Base-by-base conservation (phyloP, 1,140 invertebrate species). In the Hirudo medicinalis region DNA sequence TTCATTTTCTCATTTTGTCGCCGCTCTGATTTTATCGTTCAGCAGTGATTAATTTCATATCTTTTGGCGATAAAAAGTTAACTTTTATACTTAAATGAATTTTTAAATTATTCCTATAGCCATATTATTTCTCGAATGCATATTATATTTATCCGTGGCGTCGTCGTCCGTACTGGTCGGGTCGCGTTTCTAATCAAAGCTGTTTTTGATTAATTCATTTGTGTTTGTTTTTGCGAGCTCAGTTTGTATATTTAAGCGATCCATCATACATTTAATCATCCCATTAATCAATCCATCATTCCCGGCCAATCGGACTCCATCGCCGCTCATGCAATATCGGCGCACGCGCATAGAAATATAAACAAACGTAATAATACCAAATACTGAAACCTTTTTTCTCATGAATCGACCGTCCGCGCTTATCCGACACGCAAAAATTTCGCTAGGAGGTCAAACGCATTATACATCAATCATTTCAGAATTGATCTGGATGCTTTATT, bases 261-360 rank as follows among this genome's bases (percentile, higher is more conserved):
- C 57, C 22, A 63, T 63, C 57, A 63, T 63, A 22, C 57, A 63
- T 63, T 63, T 63, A 63, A 63, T 63, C 57, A 63, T 63, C 57
- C 57, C 57, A 63, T 63, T 63, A 63, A 63, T 63, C 57, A 63
- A 63, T 63, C 57, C 57, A 63, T 63, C 57, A 63, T 63, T 63
- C 57, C 57, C 29, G 22, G 57, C 57, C 57, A 63, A 63, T 63
- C 22, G 29, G 29, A 63, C 57, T 63, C 29, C 43, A 49, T 49
- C 43, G 43, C 43, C 43, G 43, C 43, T 49, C 43, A 49, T 49
- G 43, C 43, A 49, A 49, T 49, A 49, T 49, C 43, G 43, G 43
- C 43, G 43, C 43, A 49, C 43, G 43, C 43, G 43, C 43, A 49
- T 49, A 49, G 43, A 17, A 49, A 49, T 49, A 49, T 49, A 49